Conservation (phyloP, 2,797 vertebrate genomes). For the Orientallactaga sibirica region DNA sequence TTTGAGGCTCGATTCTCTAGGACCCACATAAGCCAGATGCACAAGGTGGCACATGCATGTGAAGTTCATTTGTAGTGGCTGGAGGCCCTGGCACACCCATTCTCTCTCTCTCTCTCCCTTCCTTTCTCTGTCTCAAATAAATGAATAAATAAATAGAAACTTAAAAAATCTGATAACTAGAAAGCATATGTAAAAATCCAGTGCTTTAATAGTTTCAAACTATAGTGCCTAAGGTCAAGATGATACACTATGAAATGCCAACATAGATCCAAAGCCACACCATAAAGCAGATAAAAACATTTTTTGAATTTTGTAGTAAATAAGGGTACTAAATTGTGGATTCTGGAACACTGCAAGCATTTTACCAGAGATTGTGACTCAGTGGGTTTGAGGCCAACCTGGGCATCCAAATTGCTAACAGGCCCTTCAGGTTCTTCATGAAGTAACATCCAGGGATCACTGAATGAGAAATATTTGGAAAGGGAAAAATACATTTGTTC, state of each 20-base stretch:
- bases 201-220: conserved; percentile 1
- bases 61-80: no score
- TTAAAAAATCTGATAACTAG: neutral
- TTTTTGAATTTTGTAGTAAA: neutral
- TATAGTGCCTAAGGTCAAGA: neutral
- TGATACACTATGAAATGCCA: neutral
- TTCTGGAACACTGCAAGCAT: rapidly evolving
- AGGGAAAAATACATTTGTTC: neutral
- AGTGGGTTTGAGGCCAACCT: neutral
- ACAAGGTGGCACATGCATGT: no score
- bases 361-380: neutral
- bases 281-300: neutral
- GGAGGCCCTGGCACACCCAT: no score
- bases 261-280: neutral
- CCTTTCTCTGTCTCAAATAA: no score
- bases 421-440: neutral
- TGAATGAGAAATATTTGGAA: neutral
- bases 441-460: neutral
- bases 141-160: no score
- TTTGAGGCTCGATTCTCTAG: no score
- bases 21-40: no score
- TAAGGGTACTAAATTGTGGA: neutral
- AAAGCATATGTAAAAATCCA: neutral
- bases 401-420: neutral
- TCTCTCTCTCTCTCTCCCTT: no score